Evolutionary conservation across 1,140 invertebrate species (phyloP), one percentile per base, ranked within the genome.

Genomic region (Megathymus violae): DNA sequence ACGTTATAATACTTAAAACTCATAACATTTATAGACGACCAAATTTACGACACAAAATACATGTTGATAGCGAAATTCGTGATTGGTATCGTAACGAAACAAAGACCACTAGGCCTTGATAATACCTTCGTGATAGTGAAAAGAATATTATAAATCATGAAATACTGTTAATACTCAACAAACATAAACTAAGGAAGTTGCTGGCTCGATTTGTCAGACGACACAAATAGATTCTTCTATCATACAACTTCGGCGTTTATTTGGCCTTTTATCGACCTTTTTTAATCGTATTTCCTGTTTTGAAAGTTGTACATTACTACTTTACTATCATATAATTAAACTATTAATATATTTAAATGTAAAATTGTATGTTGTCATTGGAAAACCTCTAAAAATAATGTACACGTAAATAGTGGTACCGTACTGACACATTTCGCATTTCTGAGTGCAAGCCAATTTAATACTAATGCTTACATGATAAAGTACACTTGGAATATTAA

Each of bases 211-310:
- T 62, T 71, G 74, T 76, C 74, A 74, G 65, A 50, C 22, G 22
- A 67, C 71, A 65, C 65, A 76, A 79, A 76, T 79, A 78, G 73
- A 71, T 54, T 62, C 44, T 44, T 22, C 1, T 25, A 34, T 25
- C 25, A 27, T 34, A 43, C 19, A 7, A 25, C 15, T 31, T 47
- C 19, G 11, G 11, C 16, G 40, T 46, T 19, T 56, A 43, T 44
- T 31, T 56, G 52, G 51, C 27, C 13, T 31, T 44, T 58, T 44
- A 11, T 19, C 15, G 25, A 17, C 14, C 16, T 44, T 44, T 19
- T 9, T 3, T 34, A 6, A 1, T 6, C 10, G n/a, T 58, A 19
- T 31, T 31, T 34, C 14, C 6, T 9, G 25, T 34, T 46, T 17
- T 58, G n/a, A 6, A 13, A 13, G 4, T 10, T 9, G 3, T 27